Conservation (phyloP, 1,140 invertebrate genomes). For the Tetranychus cinnabarinus region DNA sequence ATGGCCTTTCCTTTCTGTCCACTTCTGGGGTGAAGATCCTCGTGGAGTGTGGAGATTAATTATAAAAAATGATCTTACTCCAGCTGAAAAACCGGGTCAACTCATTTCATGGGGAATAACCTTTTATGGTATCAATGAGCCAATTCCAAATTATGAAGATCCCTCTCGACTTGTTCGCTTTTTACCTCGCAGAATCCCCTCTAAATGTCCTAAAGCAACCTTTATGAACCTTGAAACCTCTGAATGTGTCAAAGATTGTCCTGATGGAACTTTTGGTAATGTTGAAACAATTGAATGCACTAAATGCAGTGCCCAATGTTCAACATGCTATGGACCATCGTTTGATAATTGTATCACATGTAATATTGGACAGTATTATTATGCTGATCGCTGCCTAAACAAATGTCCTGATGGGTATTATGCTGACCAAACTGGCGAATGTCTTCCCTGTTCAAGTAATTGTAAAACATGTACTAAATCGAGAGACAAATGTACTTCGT, state of each 20-base stretch:
- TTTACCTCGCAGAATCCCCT: not conserved
- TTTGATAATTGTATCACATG: conserved; percentile 42
- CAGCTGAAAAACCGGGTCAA: conserved; percentile 5
- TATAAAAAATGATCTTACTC: conserved; percentile 7
- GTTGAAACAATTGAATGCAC: conserved; percentile 35
- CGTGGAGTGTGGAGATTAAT: conserved; percentile 64
- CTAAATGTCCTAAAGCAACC: conserved; percentile 3
- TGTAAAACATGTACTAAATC: conserved; percentile 43
- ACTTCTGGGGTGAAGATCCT: conserved; percentile 97
- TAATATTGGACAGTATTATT: conserved; percentile 33
- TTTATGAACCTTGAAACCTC: conserved; percentile 2
- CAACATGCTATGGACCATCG: conserved; percentile 39
- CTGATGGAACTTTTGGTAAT: conserved; percentile 13
- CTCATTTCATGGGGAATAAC: conserved; percentile 12
- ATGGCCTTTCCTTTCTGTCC: conserved; percentile 99
- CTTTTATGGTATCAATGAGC: conserved; percentile 13
- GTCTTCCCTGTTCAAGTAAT: conserved; percentile 46
- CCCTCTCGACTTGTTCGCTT: conserved; percentile 1
- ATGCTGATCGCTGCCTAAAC: conserved; percentile 38
- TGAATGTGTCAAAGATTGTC: conserved; percentile 7
- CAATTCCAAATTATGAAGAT: not conserved
- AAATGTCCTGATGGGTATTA: conserved; percentile 45
- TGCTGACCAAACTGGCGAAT: conserved; percentile 16
- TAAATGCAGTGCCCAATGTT: conserved; percentile 40
- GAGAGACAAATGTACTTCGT: conserved; percentile 47